Evolutionary conservation across 2,113 vertebrate species (phyloP).

Genomic region (Pseudorhombus dupliciocellatus): DNA sequence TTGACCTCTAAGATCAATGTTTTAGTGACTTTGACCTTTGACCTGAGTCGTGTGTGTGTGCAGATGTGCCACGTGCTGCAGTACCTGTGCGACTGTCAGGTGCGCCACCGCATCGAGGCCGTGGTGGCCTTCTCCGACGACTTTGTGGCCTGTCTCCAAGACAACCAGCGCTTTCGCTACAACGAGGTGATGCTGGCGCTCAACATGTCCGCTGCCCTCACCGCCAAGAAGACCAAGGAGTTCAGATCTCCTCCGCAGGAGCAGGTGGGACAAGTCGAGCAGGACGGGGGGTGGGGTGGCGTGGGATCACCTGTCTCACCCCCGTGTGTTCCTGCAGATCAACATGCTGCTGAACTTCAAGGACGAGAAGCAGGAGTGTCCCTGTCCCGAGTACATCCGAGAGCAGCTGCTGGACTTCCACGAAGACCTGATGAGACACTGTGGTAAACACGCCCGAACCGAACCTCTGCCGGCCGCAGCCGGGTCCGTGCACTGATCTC

Average conservation of each 20-base stretch:
- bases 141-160: slow-evolving; percentile 94
- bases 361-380: slow-evolving; percentile 93
- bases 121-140: slow-evolving; percentile 96
- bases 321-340: slow-evolving; percentile 80
- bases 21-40: no score
- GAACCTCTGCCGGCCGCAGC: no score
- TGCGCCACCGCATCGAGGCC: slow-evolving; percentile 94
- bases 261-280: slow-evolving; percentile 80
- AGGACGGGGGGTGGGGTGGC: no score
- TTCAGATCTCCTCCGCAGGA: slow-evolving; percentile 96
- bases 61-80: slow-evolving; percentile 97
- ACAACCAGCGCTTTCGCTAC: slow-evolving; percentile 95
- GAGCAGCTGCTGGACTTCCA: slow-evolving; percentile 94
- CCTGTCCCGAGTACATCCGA: slow-evolving; percentile 90
- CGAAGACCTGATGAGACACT: slow-evolving; percentile 94
- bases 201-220: slow-evolving; percentile 97
- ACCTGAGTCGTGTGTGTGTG: no score
- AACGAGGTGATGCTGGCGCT: slow-evolving; percentile 98
- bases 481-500: not conserved
- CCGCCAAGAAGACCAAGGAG: slow-evolving; percentile 95
- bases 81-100: slow-evolving; percentile 95
- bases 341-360: slow-evolving; percentile 98
- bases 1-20: no score
- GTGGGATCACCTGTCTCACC: no score
- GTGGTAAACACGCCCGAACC: slow-evolving; percentile 79